A percentile compares a stretch with the other conserved stretches of the same genome.
phyloP scores from a whole-genome alignment of 1,140 invertebrate genomes.

The Drosophila malerkotliana region DNA sequence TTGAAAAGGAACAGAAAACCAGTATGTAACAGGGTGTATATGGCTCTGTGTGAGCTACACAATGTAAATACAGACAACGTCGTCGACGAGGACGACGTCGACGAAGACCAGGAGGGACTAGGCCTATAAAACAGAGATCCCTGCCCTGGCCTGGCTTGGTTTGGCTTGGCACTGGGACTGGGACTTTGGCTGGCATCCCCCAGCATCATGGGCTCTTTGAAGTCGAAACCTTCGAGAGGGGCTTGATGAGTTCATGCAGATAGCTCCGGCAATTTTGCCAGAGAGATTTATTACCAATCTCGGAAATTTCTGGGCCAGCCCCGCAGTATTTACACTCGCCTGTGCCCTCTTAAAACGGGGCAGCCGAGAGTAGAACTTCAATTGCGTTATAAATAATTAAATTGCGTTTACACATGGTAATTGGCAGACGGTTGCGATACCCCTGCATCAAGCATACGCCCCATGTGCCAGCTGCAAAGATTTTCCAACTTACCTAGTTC shows the following conservation, averaged over 20 bases:
- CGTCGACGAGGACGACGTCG: neutral
- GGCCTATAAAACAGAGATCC: constrained; percentile 21
- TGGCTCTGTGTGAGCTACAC: constrained; percentile 49
- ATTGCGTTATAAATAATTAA: constrained; percentile 70
- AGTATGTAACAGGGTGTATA: constrained; percentile 19
- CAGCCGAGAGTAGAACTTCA: constrained; percentile 54
- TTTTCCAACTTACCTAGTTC: constrained; percentile 21
- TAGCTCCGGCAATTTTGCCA: constrained; percentile 28
- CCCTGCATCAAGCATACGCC: constrained; percentile 7
- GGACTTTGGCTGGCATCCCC: neutral
- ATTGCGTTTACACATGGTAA: constrained; percentile 70
- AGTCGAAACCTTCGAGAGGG: constrained; percentile 34
- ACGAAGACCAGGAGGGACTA: constrained; percentile 16
- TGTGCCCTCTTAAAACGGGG: neutral
- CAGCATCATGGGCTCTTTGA: constrained; percentile 37
- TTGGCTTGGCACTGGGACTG: neutral
- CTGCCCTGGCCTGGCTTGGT: neutral
- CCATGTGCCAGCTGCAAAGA: constrained; percentile 8
- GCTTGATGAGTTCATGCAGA: constrained; percentile 31
- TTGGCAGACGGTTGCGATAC: constrained; percentile 36
- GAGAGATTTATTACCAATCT: constrained; percentile 35
- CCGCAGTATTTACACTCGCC: constrained; percentile 25
- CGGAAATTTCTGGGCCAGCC: constrained; percentile 28
- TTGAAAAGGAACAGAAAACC: constrained; percentile 25
- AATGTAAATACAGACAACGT: constrained; percentile 68